Conservation (phyloP, 2,797 vertebrate species). For the Sebastes itinus region DNA sequence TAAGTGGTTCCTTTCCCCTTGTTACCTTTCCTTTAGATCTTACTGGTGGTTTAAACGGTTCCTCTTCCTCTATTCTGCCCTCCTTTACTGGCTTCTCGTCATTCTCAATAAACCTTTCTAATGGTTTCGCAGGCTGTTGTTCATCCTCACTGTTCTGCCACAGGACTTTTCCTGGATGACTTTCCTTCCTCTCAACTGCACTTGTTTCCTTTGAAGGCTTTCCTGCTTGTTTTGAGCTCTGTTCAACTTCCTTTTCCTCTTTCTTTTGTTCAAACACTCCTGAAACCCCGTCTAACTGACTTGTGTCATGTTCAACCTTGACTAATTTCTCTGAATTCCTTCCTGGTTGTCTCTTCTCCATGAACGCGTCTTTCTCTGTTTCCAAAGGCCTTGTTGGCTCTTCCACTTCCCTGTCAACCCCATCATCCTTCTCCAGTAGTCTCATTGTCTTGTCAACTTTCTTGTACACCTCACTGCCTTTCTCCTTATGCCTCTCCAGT, state of each 20-base stretch:
- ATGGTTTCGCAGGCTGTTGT: constrained; percentile 12
- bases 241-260: constrained; percentile 13
- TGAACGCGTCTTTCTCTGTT: neutral
- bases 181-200: constrained; percentile 20
- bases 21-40: constrained; percentile 58
- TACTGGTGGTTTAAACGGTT: constrained; percentile 51
- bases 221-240: constrained; percentile 14
- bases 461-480: neutral
- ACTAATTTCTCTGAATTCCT: neutral
- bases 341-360: constrained; percentile 26
- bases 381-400: constrained; percentile 6
- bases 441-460: neutral
- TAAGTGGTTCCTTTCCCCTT: neutral
- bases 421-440: constrained; percentile 6
- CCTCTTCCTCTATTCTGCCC: constrained; percentile 12
- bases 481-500: constrained; percentile 18
- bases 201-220: constrained; percentile 19
- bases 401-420: neutral
- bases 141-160: constrained; percentile 26
- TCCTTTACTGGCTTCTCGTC: constrained; percentile 9
- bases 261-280: constrained; percentile 23
- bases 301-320: neutral
- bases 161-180: neutral
- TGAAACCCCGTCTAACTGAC: constrained; percentile 25
- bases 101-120: neutral